Evolutionary conservation across 1,140 invertebrate genomes (phyloP), one percentile per base, ranked within the genome.

Genomic region (Bombus pyrosoma): DNA sequence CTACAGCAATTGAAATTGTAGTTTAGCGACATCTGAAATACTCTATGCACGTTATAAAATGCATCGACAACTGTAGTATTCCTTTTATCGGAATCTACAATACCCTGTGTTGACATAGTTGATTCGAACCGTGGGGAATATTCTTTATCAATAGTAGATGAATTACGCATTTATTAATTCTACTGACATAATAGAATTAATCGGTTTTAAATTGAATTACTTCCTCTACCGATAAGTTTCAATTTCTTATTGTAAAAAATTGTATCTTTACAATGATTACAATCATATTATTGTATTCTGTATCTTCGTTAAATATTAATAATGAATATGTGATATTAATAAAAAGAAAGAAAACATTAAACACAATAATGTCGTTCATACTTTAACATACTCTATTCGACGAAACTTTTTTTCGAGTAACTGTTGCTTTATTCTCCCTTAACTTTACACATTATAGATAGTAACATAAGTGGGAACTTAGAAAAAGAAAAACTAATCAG

Each of bases 371-470:
- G 5, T n/a, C 4, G 34, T 43, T 13, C 6, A 5, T 59, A 22
- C 18, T 53, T 53, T 22, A 81, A 59, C 6, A 59, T 37, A 25
- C 37, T 66, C 39, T 72, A 34, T 32, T 81, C 22, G 28, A 39
- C 8, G n/a, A n/a, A 57, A 71, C 12, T 1, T 5, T 71, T 47
- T 72, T 73, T 81, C 71, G 28, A 81, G 34, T 62, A 81, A 81
- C n/a, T 53, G 79, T 81, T 72, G 37, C 69, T 81, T 81, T 81
- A 81, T 72, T 72, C 78, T 71, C 18, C 66, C 68, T 81, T 72
- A 71, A 72, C 34, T 72, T 47, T 81, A 72, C 79, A 81, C 37
- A 81, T 53, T 71, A 69, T 59, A 12, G 9, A 1, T 32, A 81
- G 25, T 81, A 73, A 62, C 39, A 73, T 72, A 72, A 81, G 34